phyloP scores from a whole-genome alignment of 2,113 vertebrate genomes.

The Burhinus bistriatus region DNA sequence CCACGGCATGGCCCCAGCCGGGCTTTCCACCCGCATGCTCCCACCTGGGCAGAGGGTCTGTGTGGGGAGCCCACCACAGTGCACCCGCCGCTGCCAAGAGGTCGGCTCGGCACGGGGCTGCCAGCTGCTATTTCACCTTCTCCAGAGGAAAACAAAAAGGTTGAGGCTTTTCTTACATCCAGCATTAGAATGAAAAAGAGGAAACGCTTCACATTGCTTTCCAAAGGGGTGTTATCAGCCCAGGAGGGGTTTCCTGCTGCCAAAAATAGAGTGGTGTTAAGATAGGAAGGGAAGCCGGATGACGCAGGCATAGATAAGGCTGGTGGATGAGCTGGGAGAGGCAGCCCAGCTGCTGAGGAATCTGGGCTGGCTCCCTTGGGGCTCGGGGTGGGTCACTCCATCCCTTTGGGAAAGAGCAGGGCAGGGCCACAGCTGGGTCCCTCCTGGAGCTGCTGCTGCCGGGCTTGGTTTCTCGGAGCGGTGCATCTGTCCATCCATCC shows the following conservation, averaged over 20 bases:
- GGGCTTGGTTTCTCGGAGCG: neutral
- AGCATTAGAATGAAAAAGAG: neutral
- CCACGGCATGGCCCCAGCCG: rapidly evolving
- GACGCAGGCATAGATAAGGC: neutral
- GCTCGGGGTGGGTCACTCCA: rapidly evolving
- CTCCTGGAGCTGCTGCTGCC: rapidly evolving
- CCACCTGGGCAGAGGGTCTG: neutral
- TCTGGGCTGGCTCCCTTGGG: neutral
- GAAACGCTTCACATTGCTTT: constrained; percentile 9
- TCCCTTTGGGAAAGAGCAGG: neutral
- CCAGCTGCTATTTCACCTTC: neutral
- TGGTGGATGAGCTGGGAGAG: rapidly evolving
- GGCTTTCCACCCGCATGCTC: neutral
- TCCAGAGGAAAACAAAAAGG: rapidly evolving
- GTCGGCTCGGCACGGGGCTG: rapidly evolving
- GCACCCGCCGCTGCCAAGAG: rapidly evolving
- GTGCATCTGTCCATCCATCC: rapidly evolving
- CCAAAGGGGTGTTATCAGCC: neutral
- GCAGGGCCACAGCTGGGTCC: neutral
- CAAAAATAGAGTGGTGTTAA: neutral
- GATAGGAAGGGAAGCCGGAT: neutral
- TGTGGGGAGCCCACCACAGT: neutral
- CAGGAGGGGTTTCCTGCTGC: constrained; percentile 58
- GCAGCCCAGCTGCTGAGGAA: neutral
- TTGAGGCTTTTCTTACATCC: neutral